A percentile compares a stretch with the other conserved stretches of the same genome.
Conservation (phyloP, 2,888 invertebrate genomes). For the Macropis europaea region DNA sequence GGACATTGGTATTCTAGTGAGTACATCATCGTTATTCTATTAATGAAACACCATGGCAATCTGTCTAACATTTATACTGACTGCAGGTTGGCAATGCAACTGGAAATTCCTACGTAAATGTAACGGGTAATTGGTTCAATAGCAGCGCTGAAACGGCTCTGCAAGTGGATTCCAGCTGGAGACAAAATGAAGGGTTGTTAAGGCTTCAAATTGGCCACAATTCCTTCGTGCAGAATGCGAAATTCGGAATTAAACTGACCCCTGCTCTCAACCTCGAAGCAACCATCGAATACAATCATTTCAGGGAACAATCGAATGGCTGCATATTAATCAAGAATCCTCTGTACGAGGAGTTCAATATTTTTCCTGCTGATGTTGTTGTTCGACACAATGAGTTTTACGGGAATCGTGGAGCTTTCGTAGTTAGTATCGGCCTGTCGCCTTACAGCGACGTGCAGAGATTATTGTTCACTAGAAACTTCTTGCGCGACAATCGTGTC, state of each 20-base stretch:
- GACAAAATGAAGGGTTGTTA: conserved; percentile 80
- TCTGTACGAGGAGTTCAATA: conserved; percentile 89
- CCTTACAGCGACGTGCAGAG: conserved; percentile 92
- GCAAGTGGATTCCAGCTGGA: conserved; percentile 95
- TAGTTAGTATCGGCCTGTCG: conserved; percentile 92
- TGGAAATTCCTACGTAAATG: conserved; percentile 90
- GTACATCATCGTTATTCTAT: conserved; percentile 13
- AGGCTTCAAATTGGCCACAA: conserved; percentile 93
- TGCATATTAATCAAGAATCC: conserved; percentile 92
- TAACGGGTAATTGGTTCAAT: conserved; percentile 95
- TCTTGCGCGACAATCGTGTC: conserved; percentile 91
- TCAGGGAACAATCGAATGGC: conserved; percentile 90
- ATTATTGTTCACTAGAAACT: conserved; percentile 92
- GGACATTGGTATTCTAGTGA: conserved; percentile 89
- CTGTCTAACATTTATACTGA: not conserved
- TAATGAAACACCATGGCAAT: not conserved
- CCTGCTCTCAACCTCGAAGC: conserved; percentile 91
- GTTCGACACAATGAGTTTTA: conserved; percentile 94
- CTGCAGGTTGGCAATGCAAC: conserved; percentile 93
- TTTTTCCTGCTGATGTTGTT: conserved; percentile 85
- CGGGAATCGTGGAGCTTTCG: conserved; percentile 93
- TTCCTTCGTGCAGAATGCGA: conserved; percentile 88
- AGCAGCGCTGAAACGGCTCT: conserved; percentile 89
- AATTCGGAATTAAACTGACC: conserved; percentile 88
- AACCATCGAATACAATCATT: conserved; percentile 93